Conservation (phyloP, 2,797 vertebrate species). For the Mus spretus region DNA sequence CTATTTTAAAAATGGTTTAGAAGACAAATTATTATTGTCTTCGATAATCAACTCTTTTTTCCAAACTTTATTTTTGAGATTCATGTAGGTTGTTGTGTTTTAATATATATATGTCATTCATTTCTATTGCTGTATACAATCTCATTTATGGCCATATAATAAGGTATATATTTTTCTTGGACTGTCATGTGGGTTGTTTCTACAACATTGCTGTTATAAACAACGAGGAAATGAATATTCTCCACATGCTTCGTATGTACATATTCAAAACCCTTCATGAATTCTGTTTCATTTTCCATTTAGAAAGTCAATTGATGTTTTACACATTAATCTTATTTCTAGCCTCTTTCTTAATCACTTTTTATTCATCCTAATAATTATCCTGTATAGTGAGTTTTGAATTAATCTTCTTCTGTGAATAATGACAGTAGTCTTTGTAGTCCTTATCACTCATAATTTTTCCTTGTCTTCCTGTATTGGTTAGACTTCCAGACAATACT, state of each 20-base stretch:
- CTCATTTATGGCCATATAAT: background rate
- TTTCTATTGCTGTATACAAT: background rate
- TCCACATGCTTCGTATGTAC: background rate
- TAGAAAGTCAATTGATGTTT: slow-evolving; percentile 7
- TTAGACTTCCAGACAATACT: background rate
- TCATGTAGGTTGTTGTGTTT: background rate
- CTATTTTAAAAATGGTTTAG: background rate
- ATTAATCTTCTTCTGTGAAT: slow-evolving; percentile 23
- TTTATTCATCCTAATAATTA: slow-evolving; percentile 48
- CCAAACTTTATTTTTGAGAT: background rate
- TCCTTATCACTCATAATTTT: background rate
- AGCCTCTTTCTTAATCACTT: slow-evolving; percentile 20
- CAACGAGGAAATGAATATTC: background rate
- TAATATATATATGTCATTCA: background rate
- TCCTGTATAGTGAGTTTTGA: slow-evolving; percentile 1
- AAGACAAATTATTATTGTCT: background rate
- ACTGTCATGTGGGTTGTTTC: background rate
- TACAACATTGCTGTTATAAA: background rate
- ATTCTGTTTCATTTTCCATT: background rate
- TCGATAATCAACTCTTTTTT: background rate
- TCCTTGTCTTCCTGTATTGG: background rate
- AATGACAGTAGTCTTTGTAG: background rate
- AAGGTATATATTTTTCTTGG: background rate
- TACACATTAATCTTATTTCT: slow-evolving; percentile 3
- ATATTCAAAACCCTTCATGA: background rate